Evolutionary conservation across 2,888 invertebrate species (phyloP).

Genomic region (Empis livida): DNA sequence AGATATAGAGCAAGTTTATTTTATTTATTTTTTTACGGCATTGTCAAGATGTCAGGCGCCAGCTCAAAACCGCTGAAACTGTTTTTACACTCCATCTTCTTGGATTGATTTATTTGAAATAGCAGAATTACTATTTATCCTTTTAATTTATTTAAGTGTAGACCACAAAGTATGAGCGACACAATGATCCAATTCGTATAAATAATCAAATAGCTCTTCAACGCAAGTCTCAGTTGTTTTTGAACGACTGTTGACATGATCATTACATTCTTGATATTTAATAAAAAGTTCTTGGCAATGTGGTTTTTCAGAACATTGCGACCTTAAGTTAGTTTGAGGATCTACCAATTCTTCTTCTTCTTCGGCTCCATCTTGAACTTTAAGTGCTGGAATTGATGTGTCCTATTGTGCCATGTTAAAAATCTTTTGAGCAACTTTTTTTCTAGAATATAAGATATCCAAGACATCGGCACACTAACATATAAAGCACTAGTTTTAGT

Average conservation of each 20-base stretch:
- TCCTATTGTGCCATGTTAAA: conserved; percentile 10
- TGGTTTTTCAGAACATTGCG: conserved; percentile 48
- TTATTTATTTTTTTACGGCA: too few relatives aligned
- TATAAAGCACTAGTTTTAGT: too few relatives aligned
- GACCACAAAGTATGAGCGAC: conserved; percentile 62
- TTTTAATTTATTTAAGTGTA: conserved; percentile 49
- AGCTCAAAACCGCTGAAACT: too few relatives aligned
- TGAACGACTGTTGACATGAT: conserved; percentile 72
- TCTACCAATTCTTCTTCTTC: conserved; percentile 64
- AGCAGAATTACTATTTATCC: conserved; percentile 3
- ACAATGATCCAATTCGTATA: conserved; percentile 87
- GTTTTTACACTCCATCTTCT: too few relatives aligned
- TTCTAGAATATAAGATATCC: conserved; percentile 8
- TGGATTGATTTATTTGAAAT: not conserved
- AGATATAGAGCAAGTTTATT: too few relatives aligned
- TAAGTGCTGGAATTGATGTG: not conserved
- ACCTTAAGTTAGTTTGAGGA: conserved; percentile 59
- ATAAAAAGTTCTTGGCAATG: conserved; percentile 51
- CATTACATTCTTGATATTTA: conserved; percentile 71
- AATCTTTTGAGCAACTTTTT: conserved; percentile 6
- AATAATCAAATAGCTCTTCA: conserved; percentile 85
- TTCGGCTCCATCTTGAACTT: conserved; percentile 42
- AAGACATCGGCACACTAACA: conserved; percentile 26
- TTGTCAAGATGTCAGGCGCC: too few relatives aligned
- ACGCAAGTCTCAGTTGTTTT: conserved; percentile 81